Base-by-base conservation (phyloP, 1,140 invertebrate species). In the Brachionus paranguensis region DNA sequence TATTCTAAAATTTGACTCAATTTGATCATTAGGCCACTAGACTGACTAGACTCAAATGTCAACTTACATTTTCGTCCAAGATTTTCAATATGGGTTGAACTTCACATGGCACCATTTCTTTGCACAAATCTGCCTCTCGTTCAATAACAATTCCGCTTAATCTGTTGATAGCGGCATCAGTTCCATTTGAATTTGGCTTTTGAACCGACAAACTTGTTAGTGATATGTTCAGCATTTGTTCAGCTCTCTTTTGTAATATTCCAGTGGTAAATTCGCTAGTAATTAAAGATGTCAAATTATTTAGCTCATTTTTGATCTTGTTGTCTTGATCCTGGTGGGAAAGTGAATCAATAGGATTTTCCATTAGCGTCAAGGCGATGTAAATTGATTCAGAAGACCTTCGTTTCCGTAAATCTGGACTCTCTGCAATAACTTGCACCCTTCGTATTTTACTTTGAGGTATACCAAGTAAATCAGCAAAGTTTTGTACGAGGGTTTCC, bases 11-110 rank as follows among this genome's bases (percentile, higher is more conserved):
- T 33, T 33, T 33, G 29, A 33, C 27, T 29, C 1, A 2, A 2
- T 2, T 1, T 29, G 3, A 29, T 2, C 27, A 29, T 1, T 29
- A 29, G 27, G 1, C 4, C 11, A 43, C 29, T 4, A 33, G 5
- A 4, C 5, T 33, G 29, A 33, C 29, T 33, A 33, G 29, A 33
- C 5, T 33, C 5, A 33, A 5, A 33, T 33, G 1, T 33, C n/a
- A 37, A 45, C 45, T 55, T 79, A 79, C 76, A 55, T 79, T 64
- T 79, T 79, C 45, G 60, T 79, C 37, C n/a, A 64, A 53, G 14
- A 55, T 50, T 43, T 3, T 53, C 6, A 79, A n/a, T 29, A 79
- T 60, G 6, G 78, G 78, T 20, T 79, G 78, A 17, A 53, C 17
- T 53, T 50, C 7, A 79, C 78, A 79, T n/a, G 78, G 78, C 1